Evolutionary conservation across 2,797 vertebrate genomes (phyloP).

Genomic region (Philypnodon macrostomus): DNA sequence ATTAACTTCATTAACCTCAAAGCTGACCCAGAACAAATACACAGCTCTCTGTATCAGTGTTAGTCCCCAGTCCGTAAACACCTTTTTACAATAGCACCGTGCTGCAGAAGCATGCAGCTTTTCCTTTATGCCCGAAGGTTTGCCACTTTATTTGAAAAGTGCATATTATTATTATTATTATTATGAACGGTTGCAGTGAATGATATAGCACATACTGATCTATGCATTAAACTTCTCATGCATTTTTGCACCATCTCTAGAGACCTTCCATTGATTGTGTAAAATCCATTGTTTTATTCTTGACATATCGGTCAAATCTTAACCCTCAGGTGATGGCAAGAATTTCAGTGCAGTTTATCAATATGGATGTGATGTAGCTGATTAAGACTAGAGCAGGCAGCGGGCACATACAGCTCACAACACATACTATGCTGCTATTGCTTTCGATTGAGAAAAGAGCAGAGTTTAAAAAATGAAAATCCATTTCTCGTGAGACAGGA

Average conservation of each 20-base stretch:
- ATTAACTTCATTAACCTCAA: slow-evolving; percentile 49
- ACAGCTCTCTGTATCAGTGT: slow-evolving; percentile 40
- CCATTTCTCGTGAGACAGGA: slow-evolving; percentile 47
- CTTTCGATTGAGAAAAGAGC: slow-evolving; percentile 39
- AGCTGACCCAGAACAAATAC: slow-evolving; percentile 48
- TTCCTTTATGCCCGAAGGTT: slow-evolving; percentile 28
- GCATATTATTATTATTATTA: slow-evolving; percentile 51
- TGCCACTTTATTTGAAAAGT: slow-evolving; percentile 61
- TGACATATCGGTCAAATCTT: slow-evolving; percentile 26
- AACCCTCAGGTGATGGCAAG: slow-evolving; percentile 45
- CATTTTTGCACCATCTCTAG: slow-evolving; percentile 66
- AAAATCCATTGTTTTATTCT: slow-evolving; percentile 25
- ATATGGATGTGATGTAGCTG: slow-evolving; percentile 38
- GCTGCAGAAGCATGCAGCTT: slow-evolving; percentile 28
- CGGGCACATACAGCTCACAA: slow-evolving; percentile 14
- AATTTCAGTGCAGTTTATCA: slow-evolving; percentile 12
- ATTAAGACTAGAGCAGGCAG: slow-evolving; percentile 21
- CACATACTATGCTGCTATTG: slow-evolving; percentile 33
- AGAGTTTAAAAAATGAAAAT: slow-evolving; percentile 50
- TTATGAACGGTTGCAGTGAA: slow-evolving; percentile 45
- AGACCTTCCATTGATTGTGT: slow-evolving; percentile 48
- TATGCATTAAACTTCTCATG: slow-evolving; percentile 75
- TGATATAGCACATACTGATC: slow-evolving; percentile 74
- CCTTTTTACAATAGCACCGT: slow-evolving; percentile 24
- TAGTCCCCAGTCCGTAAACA: slow-evolving; percentile 27